Percentiles rank a stretch among this genome's conserved stretches.
These are phyloP conservation scores for Ptilorrhoa leucosticta DNA, from an alignment of 2,113 vertebrate genomes.

Conservation along the genomic window DNA sequence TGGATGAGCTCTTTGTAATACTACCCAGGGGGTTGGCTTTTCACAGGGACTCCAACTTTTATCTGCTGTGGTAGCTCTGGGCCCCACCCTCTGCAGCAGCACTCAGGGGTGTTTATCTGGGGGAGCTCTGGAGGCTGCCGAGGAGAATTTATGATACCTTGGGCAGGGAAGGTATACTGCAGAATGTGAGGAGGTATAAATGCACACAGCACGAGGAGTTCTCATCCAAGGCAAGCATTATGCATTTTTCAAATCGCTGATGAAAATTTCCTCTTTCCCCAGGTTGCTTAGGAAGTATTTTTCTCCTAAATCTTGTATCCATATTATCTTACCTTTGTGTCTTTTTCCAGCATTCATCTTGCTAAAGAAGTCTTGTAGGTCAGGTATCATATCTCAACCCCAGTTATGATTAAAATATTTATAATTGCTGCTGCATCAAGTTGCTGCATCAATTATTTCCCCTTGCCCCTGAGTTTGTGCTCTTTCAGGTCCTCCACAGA, in stretches of 20 bases:
- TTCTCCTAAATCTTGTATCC: neutral
- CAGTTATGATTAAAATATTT: neutral
- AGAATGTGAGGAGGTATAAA: neutral
- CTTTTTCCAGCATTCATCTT: neutral
- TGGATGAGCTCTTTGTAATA: neutral
- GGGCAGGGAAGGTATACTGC: neutral
- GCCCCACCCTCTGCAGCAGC: neutral
- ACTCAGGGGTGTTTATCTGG: neutral
- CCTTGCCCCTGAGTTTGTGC: neutral
- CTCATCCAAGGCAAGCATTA: neutral
- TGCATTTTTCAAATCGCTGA: neutral
- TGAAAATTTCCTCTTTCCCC: neutral
- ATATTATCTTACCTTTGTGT: neutral
- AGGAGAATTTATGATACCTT: neutral
- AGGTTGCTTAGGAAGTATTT: neutral
- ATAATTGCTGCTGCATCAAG: neutral
- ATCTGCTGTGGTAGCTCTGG: neutral
- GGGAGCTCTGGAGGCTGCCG: neutral
- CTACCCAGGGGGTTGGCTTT: neutral
- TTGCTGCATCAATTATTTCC: neutral
- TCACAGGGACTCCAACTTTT: neutral
- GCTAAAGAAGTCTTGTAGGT: neutral
- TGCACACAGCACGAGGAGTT: neutral
- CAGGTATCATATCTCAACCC: neutral
- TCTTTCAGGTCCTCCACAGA: neutral